Evolutionary conservation across 2,888 invertebrate genomes (phyloP), one percentile per base, ranked within the genome.

Genomic region (Metalampra italica): DNA sequence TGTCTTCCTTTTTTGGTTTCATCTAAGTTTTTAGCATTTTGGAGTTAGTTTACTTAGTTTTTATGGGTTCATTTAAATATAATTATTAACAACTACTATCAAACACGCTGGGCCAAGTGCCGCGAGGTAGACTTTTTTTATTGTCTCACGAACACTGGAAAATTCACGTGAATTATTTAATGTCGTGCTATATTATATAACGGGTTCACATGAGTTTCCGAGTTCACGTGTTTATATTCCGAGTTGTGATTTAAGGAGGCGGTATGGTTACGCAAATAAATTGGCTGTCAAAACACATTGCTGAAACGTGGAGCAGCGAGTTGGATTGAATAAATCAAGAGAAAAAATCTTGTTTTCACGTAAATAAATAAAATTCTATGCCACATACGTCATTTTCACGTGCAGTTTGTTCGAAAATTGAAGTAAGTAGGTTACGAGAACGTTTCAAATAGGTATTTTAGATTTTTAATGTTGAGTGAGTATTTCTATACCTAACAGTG

Each of bases 231-330:
- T 40, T 38, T 36, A 36, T 12, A 36, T 9, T 13, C 43, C 49
- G 52, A 52, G 46, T 49, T 13, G 42, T 49, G 47, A 52, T 45
- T 49, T 47, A 52, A 47, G 49, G 38, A 49, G 45, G 45, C 34
- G 45, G 22, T 15, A 14, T 40, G 40, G 40, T 22, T 40, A 40
- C 40, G 15, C 41, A 42, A 41, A 50, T 44, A 50, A 50, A 50
- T 47, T 44, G 57, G 51, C 57, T 68, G 67, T 67, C 74, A 71
- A 66, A 67, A 62, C 62, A 67, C 55, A 66, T 62, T 62, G 50
- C 53, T 54, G 50, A 55, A 57, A 59, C 56, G 53, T 41, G 55
- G 55, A 51, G 56, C 59, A 59, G 50, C 46, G 57, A 53, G 54
- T 50, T 48, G 57, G 59, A 62, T 63, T 60, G 58, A 64, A 64